Conservation (phyloP, 2,113 vertebrate genomes). For the Trinectes maculatus region DNA sequence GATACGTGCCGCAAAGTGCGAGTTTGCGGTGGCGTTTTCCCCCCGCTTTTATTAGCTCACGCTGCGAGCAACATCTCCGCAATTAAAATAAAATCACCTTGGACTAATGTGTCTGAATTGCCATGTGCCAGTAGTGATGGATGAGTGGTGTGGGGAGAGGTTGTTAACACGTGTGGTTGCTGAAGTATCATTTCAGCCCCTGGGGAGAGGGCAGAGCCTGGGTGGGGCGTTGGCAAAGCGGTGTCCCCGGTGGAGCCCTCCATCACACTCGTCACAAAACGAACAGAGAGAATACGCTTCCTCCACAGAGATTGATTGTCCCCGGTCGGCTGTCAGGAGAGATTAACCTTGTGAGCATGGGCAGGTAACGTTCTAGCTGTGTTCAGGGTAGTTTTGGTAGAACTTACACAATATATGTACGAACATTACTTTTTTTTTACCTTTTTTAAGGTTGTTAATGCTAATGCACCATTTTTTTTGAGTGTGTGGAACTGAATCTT, state of each 20-base stretch:
- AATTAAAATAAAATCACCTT: slow-evolving; percentile 58
- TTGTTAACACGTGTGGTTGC: slow-evolving; percentile 41
- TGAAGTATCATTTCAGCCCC: slow-evolving; percentile 61
- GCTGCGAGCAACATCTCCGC: background rate
- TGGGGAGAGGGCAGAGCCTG: slow-evolving; percentile 39
- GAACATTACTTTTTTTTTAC: background rate
- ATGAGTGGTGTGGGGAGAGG: slow-evolving; percentile 26
- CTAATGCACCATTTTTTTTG: background rate
- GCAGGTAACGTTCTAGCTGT: slow-evolving; percentile 33
- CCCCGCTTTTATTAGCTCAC: slow-evolving; percentile 25
- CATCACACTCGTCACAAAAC: slow-evolving; percentile 69
- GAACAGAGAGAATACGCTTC: slow-evolving; percentile 67
- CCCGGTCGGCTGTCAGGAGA: slow-evolving; percentile 53
- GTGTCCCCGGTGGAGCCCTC: slow-evolving; percentile 65
- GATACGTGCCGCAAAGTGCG: slow-evolving; percentile 19
- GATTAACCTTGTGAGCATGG: slow-evolving; percentile 69
- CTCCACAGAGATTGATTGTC: slow-evolving; percentile 65
- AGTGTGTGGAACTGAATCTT: slow-evolving; percentile 11
- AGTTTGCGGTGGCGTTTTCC: background rate
- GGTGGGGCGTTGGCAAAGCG: slow-evolving; percentile 48
- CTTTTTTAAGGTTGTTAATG: background rate
- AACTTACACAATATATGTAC: background rate
- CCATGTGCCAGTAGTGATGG: slow-evolving; percentile 49
- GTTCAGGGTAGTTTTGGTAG: slow-evolving; percentile 13
- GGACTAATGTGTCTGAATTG: slow-evolving; percentile 33